These are phyloP conservation scores for Hypercompe scribonia DNA, from an alignment of 2,888 invertebrate genomes.

Conservation along the genomic window DNA sequence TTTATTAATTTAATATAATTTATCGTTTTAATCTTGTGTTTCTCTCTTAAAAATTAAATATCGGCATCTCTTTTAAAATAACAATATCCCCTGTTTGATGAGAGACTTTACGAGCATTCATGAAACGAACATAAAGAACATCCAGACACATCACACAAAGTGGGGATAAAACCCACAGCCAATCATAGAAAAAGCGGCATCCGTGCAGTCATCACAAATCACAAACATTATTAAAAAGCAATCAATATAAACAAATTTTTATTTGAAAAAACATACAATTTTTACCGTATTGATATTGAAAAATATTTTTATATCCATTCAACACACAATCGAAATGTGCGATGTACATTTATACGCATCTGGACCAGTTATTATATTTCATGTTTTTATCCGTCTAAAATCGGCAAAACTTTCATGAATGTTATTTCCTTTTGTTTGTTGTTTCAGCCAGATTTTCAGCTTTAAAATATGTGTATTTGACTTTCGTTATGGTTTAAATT, in stretches of 20 bases:
- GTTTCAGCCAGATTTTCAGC: conserved; percentile 28
- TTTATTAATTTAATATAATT: no score
- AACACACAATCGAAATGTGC: background rate
- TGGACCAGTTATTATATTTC: conserved; percentile 19
- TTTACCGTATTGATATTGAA: background rate
- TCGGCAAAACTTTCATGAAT: conserved; percentile 47
- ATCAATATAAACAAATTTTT: background rate
- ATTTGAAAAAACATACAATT: background rate
- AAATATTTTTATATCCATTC: background rate
- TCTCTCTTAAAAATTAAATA: no score
- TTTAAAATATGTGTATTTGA: conserved; percentile 12
- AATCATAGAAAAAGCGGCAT: no score
- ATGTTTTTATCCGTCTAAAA: conserved; percentile 36
- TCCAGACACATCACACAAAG: no score
- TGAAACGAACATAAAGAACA: no score
- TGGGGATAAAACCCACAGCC: no score
- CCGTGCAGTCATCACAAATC: no score
- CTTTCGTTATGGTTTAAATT: background rate
- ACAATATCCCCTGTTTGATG: no score
- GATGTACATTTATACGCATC: background rate
- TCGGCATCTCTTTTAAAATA: no score
- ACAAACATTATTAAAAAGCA: no score
- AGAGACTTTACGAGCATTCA: no score
- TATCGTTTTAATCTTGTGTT: no score
- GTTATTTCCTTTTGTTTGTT: conserved; percentile 47